phyloP scores from a whole-genome alignment of 2,797 vertebrate species.

The Dendrocincla fuliginosa region DNA sequence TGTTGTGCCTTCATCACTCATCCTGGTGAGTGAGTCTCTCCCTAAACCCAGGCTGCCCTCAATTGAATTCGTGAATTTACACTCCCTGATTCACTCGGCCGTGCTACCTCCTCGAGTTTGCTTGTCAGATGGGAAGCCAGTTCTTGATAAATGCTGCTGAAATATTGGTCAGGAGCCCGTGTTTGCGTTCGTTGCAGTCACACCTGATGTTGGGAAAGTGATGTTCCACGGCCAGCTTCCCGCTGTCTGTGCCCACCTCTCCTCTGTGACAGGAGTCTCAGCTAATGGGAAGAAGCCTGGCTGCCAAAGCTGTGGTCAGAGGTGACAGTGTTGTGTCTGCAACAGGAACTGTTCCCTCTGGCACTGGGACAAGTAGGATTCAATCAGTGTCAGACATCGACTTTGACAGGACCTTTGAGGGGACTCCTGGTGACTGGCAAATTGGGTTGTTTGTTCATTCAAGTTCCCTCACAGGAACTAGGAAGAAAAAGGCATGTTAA shows the following conservation, averaged over 20 bases:
- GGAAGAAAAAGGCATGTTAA: background rate
- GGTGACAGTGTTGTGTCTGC: background rate
- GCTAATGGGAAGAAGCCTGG: background rate
- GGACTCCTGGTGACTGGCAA: background rate
- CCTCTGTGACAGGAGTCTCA: background rate
- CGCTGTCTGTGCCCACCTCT: background rate
- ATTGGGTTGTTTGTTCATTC: background rate
- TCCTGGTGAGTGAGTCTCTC: background rate
- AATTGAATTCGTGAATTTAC: background rate
- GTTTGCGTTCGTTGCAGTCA: background rate
- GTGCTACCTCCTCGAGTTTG: background rate
- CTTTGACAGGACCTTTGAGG: background rate
- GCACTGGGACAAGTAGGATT: conserved; percentile 8
- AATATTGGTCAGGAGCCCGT: background rate
- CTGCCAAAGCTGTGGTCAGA: background rate
- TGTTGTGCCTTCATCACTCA: background rate
- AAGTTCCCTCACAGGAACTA: background rate
- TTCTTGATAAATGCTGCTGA: background rate
- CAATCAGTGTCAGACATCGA: background rate
- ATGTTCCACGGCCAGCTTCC: background rate
- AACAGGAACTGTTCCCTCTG: background rate
- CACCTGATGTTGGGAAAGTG: background rate
- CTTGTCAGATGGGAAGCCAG: background rate
- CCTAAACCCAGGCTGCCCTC: background rate
- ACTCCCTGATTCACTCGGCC: background rate